phyloP scores from a whole-genome alignment of 2,888 invertebrate genomes.

The Eupeodes latifasciatus region DNA sequence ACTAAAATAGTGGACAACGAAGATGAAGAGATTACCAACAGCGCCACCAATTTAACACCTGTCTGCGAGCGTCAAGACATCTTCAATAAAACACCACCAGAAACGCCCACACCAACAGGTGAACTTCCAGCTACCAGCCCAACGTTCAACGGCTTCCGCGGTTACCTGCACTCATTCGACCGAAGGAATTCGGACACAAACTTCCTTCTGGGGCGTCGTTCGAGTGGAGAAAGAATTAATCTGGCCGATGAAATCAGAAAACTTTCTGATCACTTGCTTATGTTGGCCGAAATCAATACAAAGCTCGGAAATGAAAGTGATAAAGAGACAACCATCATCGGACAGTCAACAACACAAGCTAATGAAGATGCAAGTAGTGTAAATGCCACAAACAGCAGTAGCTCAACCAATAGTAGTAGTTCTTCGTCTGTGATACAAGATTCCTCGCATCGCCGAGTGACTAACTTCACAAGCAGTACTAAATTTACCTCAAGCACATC shows the following conservation, averaged over 20 bases:
- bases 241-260: conserved; percentile 93
- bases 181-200: conserved; percentile 92
- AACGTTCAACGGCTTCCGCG: conserved; percentile 81
- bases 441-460: conserved; percentile 42
- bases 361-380: conserved; percentile 63
- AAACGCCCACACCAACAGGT: conserved; percentile 73
- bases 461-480: conserved; percentile 48
- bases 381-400: conserved; percentile 76
- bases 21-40: conserved; percentile 53
- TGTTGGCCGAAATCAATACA: conserved; percentile 88
- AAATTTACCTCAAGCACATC: conserved; percentile 36
- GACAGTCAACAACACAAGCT: conserved; percentile 49
- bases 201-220: conserved; percentile 86
- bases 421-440: conserved; percentile 73
- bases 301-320: conserved; percentile 80
- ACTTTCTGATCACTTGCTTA: conserved; percentile 90
- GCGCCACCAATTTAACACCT: conserved; percentile 51
- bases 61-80: conserved; percentile 72
- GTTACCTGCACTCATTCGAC: conserved; percentile 86
- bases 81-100: conserved; percentile 68
- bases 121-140: conserved; percentile 76
- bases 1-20: conserved; percentile 56
- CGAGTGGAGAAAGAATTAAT: conserved; percentile 88
- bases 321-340: conserved; percentile 15
- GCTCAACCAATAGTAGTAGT: conserved; percentile 65